These are phyloP conservation scores for Dendrocincla fuliginosa DNA, from an alignment of 2,797 vertebrate species.

Conservation along the genomic window DNA sequence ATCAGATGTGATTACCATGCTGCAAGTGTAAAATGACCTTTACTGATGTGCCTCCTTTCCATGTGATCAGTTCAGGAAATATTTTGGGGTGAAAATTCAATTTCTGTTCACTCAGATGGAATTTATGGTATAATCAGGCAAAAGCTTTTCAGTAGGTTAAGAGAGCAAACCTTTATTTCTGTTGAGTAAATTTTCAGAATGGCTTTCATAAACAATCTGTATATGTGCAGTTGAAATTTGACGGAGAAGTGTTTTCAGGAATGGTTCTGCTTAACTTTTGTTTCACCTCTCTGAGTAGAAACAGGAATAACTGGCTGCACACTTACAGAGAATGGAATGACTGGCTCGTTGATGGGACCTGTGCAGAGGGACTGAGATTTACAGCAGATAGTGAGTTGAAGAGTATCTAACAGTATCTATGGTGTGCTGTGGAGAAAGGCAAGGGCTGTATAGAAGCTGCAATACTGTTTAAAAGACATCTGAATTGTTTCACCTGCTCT, in stretches of 20 bases:
- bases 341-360: neutral
- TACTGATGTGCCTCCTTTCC: neutral
- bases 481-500: neutral
- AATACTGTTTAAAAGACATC: neutral
- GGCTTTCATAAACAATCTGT: neutral
- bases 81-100: neutral
- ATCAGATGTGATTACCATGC: neutral
- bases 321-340: neutral
- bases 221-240: neutral
- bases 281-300: neutral
- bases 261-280: neutral
- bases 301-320: neutral
- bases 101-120: neutral
- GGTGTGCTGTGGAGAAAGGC: neutral
- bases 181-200: neutral
- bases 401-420: neutral
- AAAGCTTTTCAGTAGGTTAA: neutral
- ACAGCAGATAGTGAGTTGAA: neutral
- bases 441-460: neutral
- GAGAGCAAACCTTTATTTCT: neutral
- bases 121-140: neutral
- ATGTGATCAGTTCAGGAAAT: neutral
- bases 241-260: neutral
- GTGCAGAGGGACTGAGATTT: neutral
- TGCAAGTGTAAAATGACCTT: neutral